Base-by-base conservation (phyloP, 2,113 vertebrate species). In the Coryphaenoides rupestris region DNA sequence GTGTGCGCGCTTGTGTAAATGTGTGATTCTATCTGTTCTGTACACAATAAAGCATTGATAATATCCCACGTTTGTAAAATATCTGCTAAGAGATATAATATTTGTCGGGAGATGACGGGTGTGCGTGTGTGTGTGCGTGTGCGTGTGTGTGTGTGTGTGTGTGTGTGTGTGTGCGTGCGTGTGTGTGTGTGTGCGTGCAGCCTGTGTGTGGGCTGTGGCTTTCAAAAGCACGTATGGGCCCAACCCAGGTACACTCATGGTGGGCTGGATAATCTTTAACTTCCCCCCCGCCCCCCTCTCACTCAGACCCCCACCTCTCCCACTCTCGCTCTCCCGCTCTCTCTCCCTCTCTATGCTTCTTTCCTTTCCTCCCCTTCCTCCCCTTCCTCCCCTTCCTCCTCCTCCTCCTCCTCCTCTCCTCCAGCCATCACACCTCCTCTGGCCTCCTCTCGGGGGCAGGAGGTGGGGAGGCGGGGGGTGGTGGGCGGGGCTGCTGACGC, bases 181-280 rank as follows among this genome's bases (percentile, higher is more conserved):
- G 23, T 72, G 65, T 19, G 54, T 50, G 64, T n/a, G 56, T 64
- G 58, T 57, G 60, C 57, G 21, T 49, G 17, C 22, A 59, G 54
- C 9, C 2, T 52, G 23, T 52, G 80, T 79, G 77, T 73, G 80
- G 69, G 74, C 73, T 5, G 3, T 33, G 49, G 60, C 47, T 40
- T 28, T 63, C 63, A 56, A 47, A 57, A 66, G 24, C 58, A 61
- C 67, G 57, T 49, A 66, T 56, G 62, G 64, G 72, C 72, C 76
- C 63, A 59, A 76, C 74, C 82, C 76, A 86, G 75, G 79, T 81
- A 67, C 68, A 79, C 63, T 69, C 24, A 72, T 72, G 72, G 77
- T 77, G 80, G 65, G 75, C 70, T 78, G 55, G 85, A 74, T 86
- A 85, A 86, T 86, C 76, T 85, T 84, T 81, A 86, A 78, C 79